Conservation (phyloP, 2,113 vertebrate genomes). For the Ceuthmochares aereus region DNA sequence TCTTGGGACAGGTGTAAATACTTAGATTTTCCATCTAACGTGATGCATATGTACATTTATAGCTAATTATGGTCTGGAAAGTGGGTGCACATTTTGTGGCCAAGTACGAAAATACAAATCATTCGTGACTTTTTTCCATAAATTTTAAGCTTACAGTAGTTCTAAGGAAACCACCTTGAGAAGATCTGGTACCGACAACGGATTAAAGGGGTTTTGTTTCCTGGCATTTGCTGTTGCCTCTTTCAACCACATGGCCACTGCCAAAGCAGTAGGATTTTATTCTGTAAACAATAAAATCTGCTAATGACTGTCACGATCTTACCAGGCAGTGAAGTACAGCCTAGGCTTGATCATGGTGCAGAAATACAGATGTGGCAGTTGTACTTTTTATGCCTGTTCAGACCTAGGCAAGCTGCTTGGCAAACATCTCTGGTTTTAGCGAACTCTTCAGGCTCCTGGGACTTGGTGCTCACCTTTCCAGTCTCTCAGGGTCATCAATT, state of each 20-base stretch:
- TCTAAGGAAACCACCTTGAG: background rate
- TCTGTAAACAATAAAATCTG: background rate
- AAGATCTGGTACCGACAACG: background rate
- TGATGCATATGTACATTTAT: background rate
- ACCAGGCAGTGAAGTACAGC: background rate
- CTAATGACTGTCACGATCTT: background rate
- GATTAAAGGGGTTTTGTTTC: background rate
- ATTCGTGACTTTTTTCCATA: background rate
- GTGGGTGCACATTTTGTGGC: background rate
- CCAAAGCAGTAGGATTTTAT: background rate
- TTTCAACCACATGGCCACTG: background rate
- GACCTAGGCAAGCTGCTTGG: background rate
- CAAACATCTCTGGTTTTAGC: background rate
- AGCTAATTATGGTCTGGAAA: background rate
- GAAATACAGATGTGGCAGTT: background rate
- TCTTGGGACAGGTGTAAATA: background rate
- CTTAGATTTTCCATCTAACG: background rate
- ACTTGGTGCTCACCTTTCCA: background rate
- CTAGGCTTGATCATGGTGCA: background rate
- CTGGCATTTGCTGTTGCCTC: background rate
- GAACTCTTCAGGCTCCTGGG: background rate
- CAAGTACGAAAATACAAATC: background rate
- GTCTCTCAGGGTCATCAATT: background rate
- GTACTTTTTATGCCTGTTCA: background rate
- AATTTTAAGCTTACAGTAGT: background rate